Evolutionary conservation across 2,888 invertebrate genomes (phyloP), one percentile per base, ranked within the genome.

Genomic region (Drosophila bunnanda): DNA sequence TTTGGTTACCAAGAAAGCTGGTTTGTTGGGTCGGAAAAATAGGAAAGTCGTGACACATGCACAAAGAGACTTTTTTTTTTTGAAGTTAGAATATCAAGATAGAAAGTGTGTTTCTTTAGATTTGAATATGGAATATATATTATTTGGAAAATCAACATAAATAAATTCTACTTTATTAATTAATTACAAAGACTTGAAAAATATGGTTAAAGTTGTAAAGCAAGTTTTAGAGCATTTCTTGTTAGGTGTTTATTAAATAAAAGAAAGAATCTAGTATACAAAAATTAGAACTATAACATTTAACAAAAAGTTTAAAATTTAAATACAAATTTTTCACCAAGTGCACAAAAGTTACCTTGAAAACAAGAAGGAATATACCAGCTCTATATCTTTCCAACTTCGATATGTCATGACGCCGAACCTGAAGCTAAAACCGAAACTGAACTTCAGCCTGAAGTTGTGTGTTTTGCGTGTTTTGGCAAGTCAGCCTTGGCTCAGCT

Each of bases 401-500:
- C 55, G 69, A 68, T 46, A 38, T 68, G 39, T 39, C 6, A 20
- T 22, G 55, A 68, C 69, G 9, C n/a, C 43, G 17, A 67, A 67
- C 32, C 44, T 48, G 46, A 65, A 52, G 13, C 50, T 25, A n/a
- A 48, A 64, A 32, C 59, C 17, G 9, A 38, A 38, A 30, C 44
- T 10, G 22, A 39, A 53, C 15, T 43, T 20, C 7, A 46, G 44
- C 20, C 39, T 39, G 48, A 30, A 34, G 46, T 38, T 62, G 34
- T 17, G 62, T 58, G 38, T 43, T 12, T 20, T 12, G 10, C 17
- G 6, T 64, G 30, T 64, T 64, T 39, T 46, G 62, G 46, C 62
- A 64, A 60, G 60, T 60, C 62, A 60, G 62, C 46, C 22, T 44
- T 58, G 59, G 41, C 43, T 65, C 52, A 54, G 66, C 67, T 66